Evolutionary conservation across 2,113 vertebrate species (phyloP).

Genomic region (Vulpes vulpes): DNA sequence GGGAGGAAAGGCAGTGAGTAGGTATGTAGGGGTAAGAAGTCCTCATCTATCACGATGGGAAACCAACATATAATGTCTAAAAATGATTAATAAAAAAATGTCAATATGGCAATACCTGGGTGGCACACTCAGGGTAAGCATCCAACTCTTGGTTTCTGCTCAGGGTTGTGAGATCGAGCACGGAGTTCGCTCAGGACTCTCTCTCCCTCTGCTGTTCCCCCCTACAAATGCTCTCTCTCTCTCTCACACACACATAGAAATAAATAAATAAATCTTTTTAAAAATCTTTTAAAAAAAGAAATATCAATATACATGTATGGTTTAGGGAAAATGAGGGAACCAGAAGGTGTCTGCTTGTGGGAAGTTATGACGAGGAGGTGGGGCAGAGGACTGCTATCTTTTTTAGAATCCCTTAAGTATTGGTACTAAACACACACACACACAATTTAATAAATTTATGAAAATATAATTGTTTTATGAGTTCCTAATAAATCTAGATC

Average conservation of each 20-base stretch:
- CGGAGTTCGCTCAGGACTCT: no score
- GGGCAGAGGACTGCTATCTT: not conserved
- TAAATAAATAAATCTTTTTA: no score
- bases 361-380: not conserved
- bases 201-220: no score
- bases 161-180: no score
- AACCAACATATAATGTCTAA: not conserved
- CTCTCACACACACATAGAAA: no score
- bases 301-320: not conserved
- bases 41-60: not conserved
- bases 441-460: constrained; percentile 9
- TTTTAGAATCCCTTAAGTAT: not conserved
- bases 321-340: not conserved
- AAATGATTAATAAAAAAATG: constrained; percentile 22
- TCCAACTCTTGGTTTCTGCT: no score
- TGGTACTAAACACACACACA: not conserved
- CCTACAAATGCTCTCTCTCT: no score
- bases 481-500: not conserved
- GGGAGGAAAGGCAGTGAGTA: not conserved
- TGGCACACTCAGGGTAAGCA: no score
- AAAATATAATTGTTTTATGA: not conserved
- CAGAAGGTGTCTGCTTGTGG: not conserved
- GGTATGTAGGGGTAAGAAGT: not conserved
- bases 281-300: no score
- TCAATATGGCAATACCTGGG: no score